Evolutionary conservation across 1,140 invertebrate genomes (phyloP).

Genomic region (Conus betulinus): DNA sequence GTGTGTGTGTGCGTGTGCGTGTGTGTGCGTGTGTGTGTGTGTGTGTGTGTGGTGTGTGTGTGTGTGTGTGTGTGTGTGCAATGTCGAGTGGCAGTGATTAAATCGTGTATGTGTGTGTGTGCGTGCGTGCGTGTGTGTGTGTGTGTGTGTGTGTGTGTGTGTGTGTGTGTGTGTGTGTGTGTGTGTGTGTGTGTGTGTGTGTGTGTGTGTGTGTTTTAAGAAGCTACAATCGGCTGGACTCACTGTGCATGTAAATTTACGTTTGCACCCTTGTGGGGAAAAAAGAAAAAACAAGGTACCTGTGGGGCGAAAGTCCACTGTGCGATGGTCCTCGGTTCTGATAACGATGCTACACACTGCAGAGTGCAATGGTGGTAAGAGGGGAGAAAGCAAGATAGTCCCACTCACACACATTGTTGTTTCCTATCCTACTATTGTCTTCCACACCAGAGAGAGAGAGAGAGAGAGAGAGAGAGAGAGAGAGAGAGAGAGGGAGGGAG

Average conservation of each 20-base stretch:
- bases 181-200: conserved; percentile 31
- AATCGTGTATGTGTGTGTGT: too few relatives aligned
- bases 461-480: conserved; percentile 23
- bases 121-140: conserved; percentile 17
- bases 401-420: too few relatives aligned
- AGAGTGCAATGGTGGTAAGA: too few relatives aligned
- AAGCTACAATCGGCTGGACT: background rate
- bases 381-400: too few relatives aligned
- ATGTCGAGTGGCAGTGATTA: background rate
- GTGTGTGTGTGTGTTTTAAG: too few relatives aligned
- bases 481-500: conserved; percentile 12
- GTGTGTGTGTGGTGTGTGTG: too few relatives aligned
- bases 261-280: background rate
- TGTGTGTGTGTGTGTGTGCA: conserved; percentile 28
- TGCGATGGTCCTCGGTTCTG: too few relatives aligned
- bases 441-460: background rate
- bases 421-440: too few relatives aligned
- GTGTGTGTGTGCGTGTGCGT: conserved; percentile 29
- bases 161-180: conserved; percentile 24
- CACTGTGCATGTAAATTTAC: background rate
- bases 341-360: too few relatives aligned
- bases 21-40: conserved; percentile 28
- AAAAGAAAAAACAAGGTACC: too few relatives aligned
- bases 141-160: conserved; percentile 14
- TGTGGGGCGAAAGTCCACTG: too few relatives aligned